Percentiles rank a stretch among this genome's conserved stretches.
These are phyloP conservation scores for Drosophila barbarae DNA, from an alignment of 2,888 invertebrate species.

Conservation along the genomic window DNA sequence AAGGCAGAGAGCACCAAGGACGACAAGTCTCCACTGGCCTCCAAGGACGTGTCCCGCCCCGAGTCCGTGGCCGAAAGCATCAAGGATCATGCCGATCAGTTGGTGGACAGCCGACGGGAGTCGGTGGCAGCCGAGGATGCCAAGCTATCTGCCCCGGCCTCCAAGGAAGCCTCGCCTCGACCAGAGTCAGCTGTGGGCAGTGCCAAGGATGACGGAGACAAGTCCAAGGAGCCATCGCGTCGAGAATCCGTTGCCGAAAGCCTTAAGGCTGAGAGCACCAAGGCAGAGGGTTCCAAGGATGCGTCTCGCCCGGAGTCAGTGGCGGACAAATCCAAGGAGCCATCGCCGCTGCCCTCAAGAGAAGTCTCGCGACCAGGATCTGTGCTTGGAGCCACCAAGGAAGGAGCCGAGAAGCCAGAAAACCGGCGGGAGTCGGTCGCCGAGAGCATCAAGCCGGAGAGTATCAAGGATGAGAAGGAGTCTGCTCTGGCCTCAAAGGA, in stretches of 20 bases:
- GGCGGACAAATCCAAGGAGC: conserved; percentile 17
- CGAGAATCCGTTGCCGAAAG: conserved; percentile 17
- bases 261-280: conserved; percentile 1
- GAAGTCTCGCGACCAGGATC: conserved; percentile 15
- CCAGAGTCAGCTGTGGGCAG: conserved; percentile 28
- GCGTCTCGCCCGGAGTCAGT: conserved; percentile 13
- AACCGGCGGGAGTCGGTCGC: conserved; percentile 34
- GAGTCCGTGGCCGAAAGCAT: conserved; percentile 23
- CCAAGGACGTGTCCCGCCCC: conserved; percentile 46
- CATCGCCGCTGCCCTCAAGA: neutral
- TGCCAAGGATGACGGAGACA: neutral
- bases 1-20: conserved; percentile 8
- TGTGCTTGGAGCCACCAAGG: neutral
- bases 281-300: conserved; percentile 9
- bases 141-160: conserved; percentile 11
- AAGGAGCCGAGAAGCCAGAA: conserved; percentile 8
- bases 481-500: conserved; percentile 36
- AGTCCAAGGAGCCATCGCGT: conserved; percentile 2
- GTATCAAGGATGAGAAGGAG: conserved; percentile 30
- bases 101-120: conserved; percentile 31
- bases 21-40: conserved; percentile 37
- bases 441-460: conserved; percentile 21
- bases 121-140: conserved; percentile 24
- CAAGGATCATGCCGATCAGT: conserved; percentile 12
- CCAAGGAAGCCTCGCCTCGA: conserved; percentile 35